These are phyloP conservation scores for Drosophila arawakana DNA, from an alignment of 1,140 invertebrate genomes.

Conservation along the genomic window DNA sequence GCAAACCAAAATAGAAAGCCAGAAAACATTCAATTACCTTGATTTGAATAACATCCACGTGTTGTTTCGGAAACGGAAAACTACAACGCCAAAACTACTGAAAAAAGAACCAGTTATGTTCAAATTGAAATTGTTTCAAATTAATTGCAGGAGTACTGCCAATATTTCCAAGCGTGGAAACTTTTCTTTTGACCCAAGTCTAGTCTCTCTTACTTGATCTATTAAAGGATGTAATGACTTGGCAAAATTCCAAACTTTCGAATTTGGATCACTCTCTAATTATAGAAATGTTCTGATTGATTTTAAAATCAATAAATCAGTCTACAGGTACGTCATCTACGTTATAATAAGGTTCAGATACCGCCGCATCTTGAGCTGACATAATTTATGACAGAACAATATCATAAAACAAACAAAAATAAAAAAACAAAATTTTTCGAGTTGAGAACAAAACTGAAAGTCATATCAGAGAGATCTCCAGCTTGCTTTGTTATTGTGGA, in stretches of 20 bases:
- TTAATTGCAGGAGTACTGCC: not conserved
- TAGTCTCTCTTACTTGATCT: too few species aligned
- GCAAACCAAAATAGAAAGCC: slow-evolving; percentile 23
- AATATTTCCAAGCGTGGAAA: not conserved
- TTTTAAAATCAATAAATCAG: slow-evolving; percentile 44
- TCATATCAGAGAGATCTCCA: slow-evolving; percentile 32
- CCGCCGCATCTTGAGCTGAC: slow-evolving; percentile 58
- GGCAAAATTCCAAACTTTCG: not conserved
- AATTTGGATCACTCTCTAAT: slow-evolving; percentile 21
- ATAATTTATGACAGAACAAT: slow-evolving; percentile 66
- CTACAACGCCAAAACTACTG: slow-evolving; percentile 32
- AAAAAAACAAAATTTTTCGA: not conserved
- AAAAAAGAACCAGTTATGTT: slow-evolving; percentile 33
- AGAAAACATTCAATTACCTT: slow-evolving; percentile 34
- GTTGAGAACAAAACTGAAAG: slow-evolving; percentile 56
- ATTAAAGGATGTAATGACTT: not conserved
- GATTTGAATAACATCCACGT: slow-evolving; percentile 31
- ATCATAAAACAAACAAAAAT: slow-evolving; percentile 19
- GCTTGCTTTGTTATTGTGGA: slow-evolving; percentile 23
- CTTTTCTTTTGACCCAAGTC: too few species aligned
- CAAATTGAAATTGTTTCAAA: slow-evolving; percentile 10
- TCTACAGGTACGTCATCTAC: slow-evolving; percentile 43
- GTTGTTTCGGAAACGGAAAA: slow-evolving; percentile 27
- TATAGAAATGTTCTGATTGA: slow-evolving; percentile 47
- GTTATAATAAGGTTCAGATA: slow-evolving; percentile 18